Evolutionary conservation across 1,140 invertebrate genomes (phyloP).

Genomic region (Linepithema humile): DNA sequence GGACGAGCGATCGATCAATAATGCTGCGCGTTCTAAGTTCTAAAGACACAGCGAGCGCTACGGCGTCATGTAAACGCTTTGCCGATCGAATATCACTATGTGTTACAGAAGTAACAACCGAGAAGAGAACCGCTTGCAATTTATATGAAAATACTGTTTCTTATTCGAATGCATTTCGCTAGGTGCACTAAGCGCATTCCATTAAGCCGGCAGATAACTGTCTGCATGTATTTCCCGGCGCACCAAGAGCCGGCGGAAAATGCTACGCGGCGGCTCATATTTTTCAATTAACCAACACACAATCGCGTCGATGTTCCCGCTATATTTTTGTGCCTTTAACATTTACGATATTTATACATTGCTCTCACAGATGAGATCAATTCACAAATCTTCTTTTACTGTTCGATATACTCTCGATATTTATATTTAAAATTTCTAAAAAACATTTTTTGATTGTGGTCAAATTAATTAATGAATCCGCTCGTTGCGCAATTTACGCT

Average conservation of each 20-base stretch:
- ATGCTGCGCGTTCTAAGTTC: constrained; percentile 3
- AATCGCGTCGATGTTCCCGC: not conserved
- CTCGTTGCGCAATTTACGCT: not conserved
- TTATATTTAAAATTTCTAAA: not conserved
- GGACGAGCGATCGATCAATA: constrained; percentile 38
- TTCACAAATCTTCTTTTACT: not conserved
- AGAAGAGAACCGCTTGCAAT: not conserved
- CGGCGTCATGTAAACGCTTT: not conserved
- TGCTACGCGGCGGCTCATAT: not conserved
- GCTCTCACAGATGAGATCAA: not conserved
- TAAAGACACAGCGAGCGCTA: constrained; percentile 5
- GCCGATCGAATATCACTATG: not conserved
- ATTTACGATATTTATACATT: not conserved
- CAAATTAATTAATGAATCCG: not conserved
- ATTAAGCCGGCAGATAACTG: not conserved
- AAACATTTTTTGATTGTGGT: not conserved
- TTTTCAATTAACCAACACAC: not conserved
- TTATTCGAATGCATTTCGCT: not conserved
- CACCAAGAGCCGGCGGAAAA: not conserved
- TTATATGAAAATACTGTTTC: constrained; percentile 1
- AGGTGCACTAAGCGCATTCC: no score
- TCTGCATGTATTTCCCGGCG: not conserved
- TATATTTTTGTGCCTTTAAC: not conserved
- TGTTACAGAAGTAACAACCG: not conserved
- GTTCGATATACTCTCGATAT: not conserved